These are phyloP conservation scores for Melanotaenia trifasciata DNA, from an alignment of 2,797 vertebrate species.

Conservation along the genomic window DNA sequence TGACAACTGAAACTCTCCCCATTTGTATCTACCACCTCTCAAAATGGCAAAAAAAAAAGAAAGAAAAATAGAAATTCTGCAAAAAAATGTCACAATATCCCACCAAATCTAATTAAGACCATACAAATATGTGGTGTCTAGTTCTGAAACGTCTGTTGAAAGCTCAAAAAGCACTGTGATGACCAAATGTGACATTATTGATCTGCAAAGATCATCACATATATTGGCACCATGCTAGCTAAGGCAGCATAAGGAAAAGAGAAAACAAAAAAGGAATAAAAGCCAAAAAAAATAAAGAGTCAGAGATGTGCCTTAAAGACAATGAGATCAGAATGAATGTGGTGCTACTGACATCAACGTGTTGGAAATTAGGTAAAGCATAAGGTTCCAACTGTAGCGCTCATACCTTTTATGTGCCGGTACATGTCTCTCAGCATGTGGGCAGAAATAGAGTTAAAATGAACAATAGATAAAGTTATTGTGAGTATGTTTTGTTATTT, in stretches of 20 bases:
- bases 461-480: neutral
- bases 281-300: constrained; percentile 23
- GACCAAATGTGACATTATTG: constrained; percentile 20
- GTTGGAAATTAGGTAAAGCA: constrained; percentile 12
- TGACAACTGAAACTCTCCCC: constrained; percentile 25
- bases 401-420: neutral
- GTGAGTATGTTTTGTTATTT: neutral
- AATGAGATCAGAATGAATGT: constrained; percentile 39
- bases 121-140: constrained; percentile 10
- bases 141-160: constrained; percentile 2
- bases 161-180: constrained; percentile 4
- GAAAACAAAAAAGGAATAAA: constrained; percentile 13
- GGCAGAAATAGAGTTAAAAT: constrained; percentile 4
- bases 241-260: constrained; percentile 26
- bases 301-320: constrained; percentile 32
- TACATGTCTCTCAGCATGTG: neutral
- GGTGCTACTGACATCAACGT: constrained; percentile 7
- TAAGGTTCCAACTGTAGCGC: neutral
- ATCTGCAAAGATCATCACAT: constrained; percentile 18
- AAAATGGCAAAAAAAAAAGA: neutral
- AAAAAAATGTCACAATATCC: constrained; percentile 15
- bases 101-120: constrained; percentile 13
- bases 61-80: neutral
- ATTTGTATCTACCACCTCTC: neutral
- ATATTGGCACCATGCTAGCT: constrained; percentile 13